phyloP scores from a whole-genome alignment of 2,113 vertebrate genomes.

The Cavia porcellus region DNA sequence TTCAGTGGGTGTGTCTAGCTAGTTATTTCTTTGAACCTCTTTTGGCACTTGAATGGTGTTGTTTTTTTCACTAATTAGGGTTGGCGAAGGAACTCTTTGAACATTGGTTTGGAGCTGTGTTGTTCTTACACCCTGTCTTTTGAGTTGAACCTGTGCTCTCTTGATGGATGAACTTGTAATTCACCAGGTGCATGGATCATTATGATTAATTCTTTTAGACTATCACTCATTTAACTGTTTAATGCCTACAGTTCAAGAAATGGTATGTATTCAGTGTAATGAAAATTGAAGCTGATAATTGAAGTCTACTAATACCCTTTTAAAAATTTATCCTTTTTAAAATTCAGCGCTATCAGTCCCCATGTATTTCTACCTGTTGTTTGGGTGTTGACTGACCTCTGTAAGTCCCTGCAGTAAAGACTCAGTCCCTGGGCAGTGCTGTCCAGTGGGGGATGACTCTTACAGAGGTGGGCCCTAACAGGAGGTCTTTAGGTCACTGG shows the following conservation, averaged over 20 bases:
- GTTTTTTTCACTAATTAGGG: conserved; percentile 35
- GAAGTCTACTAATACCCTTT: background rate
- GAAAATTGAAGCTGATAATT: background rate
- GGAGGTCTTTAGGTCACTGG: background rate
- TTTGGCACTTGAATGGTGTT: background rate
- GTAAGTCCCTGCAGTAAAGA: background rate
- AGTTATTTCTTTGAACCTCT: conserved; percentile 44
- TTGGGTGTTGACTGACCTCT: background rate
- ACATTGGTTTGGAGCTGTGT: background rate
- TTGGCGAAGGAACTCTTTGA: conserved; percentile 29
- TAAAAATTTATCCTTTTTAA: background rate
- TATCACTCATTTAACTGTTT: conserved; percentile 14
- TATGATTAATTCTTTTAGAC: background rate
- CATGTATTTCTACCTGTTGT: background rate
- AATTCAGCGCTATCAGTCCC: background rate
- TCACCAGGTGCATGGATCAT: background rate
- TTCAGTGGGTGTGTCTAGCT: background rate
- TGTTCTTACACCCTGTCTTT: background rate
- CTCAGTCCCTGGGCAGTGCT: background rate
- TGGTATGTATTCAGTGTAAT: background rate
- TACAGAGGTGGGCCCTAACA: background rate
- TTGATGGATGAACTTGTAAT: conserved; percentile 29
- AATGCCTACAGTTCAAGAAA: conserved; percentile 12
- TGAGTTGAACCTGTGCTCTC: background rate
- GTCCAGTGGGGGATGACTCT: background rate